These are phyloP conservation scores for Liposcelis brunnea DNA, from an alignment of 2,888 invertebrate species.

Conservation along the genomic window DNA sequence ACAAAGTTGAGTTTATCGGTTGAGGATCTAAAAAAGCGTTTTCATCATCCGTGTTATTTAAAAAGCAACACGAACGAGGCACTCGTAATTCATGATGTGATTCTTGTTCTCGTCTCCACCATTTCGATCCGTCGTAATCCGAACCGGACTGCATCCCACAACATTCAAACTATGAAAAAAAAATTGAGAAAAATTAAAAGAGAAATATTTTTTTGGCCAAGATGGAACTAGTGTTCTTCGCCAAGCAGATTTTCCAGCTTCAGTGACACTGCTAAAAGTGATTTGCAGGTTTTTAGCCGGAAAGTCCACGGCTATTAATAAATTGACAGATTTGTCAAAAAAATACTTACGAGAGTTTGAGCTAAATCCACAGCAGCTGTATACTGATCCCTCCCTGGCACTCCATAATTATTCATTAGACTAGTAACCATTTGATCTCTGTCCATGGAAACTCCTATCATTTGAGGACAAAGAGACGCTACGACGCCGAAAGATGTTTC, in stretches of 20 bases:
- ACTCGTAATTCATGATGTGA: constrained; percentile 27
- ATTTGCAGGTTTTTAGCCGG: too few relatives aligned
- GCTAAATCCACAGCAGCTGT: constrained; percentile 67
- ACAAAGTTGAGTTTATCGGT: constrained; percentile 50
- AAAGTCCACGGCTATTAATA: too few relatives aligned
- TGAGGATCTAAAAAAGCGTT: constrained; percentile 53
- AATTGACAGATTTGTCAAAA: too few relatives aligned
- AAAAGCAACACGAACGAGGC: constrained; percentile 50
- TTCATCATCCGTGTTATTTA: constrained; percentile 35
- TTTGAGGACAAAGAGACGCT: constrained; percentile 59
- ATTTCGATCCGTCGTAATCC: constrained; percentile 65
- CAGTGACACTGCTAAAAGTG: too few relatives aligned
- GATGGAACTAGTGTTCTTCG: too few relatives aligned
- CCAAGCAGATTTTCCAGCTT: too few relatives aligned
- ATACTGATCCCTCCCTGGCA: constrained; percentile 52
- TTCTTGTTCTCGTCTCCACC: constrained; percentile 54
- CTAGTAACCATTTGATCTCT: constrained; percentile 49
- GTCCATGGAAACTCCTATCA: constrained; percentile 51
- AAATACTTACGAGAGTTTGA: constrained; percentile 41
- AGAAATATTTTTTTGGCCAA: constrained; percentile 5
- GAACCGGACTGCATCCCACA: constrained; percentile 62
- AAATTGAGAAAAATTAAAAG: constrained; percentile 9
- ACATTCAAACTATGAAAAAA: constrained; percentile 45
- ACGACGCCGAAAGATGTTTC: constrained; percentile 54
- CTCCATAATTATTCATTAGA: constrained; percentile 57